These are phyloP conservation scores for Carabus problematicus DNA, from an alignment of 2,888 invertebrate species.

Conservation along the genomic window DNA sequence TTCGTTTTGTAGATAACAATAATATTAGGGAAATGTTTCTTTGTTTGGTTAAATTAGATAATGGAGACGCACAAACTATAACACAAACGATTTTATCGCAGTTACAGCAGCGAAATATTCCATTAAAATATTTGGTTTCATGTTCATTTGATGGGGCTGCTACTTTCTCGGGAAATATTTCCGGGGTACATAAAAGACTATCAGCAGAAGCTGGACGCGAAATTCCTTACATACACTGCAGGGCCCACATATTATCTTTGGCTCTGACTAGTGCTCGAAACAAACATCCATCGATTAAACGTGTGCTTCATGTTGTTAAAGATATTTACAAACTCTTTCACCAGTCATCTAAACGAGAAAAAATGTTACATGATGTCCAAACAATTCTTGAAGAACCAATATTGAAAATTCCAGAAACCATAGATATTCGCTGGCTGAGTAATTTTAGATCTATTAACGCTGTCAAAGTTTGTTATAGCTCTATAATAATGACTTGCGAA, in stretches of 20 bases:
- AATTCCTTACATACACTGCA: slow-evolving; percentile 5
- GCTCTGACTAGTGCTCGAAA: slow-evolving; percentile 8
- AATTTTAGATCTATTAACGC: slow-evolving; percentile 8
- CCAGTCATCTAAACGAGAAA: too few relatives aligned
- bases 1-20: background rate
- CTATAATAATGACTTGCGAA: slow-evolving; percentile 1
- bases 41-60: slow-evolving; percentile 4
- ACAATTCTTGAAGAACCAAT: slow-evolving; percentile 9
- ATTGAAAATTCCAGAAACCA: slow-evolving; percentile 7
- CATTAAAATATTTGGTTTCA: slow-evolving; percentile 1
- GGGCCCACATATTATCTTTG: slow-evolving; percentile 1
- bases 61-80: slow-evolving; percentile 6
- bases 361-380: background rate
- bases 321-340: slow-evolving; percentile 7
- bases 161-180: slow-evolving; percentile 8
- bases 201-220: slow-evolving; percentile 4
- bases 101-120: slow-evolving; percentile 9
- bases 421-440: slow-evolving; percentile 9
- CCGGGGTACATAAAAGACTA: slow-evolving; percentile 2
- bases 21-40: slow-evolving; percentile 2
- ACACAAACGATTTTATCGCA: background rate
- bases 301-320: background rate
- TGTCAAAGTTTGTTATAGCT: slow-evolving; percentile 1
- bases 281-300: slow-evolving; percentile 4
- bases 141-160: slow-evolving; percentile 5